Base-by-base conservation (phyloP, 2,113 vertebrate species). In the Pituophis catenifer region DNA sequence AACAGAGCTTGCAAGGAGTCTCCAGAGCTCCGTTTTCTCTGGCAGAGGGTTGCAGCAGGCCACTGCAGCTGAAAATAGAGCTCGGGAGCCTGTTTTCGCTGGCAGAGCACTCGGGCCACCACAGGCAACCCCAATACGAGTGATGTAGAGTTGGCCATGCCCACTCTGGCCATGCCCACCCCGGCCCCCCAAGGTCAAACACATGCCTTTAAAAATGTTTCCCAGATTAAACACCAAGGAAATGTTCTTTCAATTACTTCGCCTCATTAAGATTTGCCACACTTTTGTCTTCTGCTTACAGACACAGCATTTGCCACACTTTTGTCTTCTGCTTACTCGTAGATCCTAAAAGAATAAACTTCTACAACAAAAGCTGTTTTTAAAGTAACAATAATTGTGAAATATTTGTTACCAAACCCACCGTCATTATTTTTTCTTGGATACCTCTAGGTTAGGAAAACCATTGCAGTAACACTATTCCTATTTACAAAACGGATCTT, bases 261-360 rank as follows among this genome's bases (percentile, higher is more conserved):
- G 38, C n/a, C 12, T 75, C n/a, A 75, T 75, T 33, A 75, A 75
- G 70, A 19, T 96, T 96, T 90, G 85, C 59, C 81, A 90, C 92
- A 87, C 24, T 90, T 75, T 90, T 93, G 81, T 94, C 38, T 38
- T 38, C 38, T 38, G 38, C 38, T 38, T 38, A 38, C 38, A 75
- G 70, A 19, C 15, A 70, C 21, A 33, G n/a, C 95, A 95, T 96
- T 96, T 90, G 85, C 59, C 81, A 90, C 92, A 87, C 24, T 90
- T 75, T 90, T 93, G 81, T 94, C 75, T 92, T 38, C 50, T 93
- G 24, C 89, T 93, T 95, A 94, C 44, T 93, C 91, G 93, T 88
- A 33, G 2, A 87, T 8, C 29, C 38, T 55, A 92, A 95, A 94
- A 13, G 48, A 44, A 65, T 93, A 86, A 95, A 89, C 23, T 89